Evolutionary conservation across 2,888 invertebrate species (phyloP).

Genomic region (Gastrophysa polygoni): DNA sequence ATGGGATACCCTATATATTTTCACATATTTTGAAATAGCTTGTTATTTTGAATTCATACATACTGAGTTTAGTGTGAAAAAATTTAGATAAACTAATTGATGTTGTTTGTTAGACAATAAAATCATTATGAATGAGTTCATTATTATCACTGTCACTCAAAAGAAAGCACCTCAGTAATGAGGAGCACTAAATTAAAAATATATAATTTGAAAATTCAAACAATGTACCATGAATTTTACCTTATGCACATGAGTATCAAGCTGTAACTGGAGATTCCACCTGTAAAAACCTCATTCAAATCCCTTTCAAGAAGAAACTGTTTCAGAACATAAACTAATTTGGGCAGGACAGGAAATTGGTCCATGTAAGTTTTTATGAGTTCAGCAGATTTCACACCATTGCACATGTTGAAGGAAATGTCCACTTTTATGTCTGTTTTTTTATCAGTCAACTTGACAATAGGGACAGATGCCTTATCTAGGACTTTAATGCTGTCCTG

Average conservation of each 20-base stretch:
- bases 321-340: slow-evolving; percentile 95
- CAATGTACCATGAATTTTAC: no score
- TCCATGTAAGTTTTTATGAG: slow-evolving; percentile 91
- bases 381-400: slow-evolving; percentile 95
- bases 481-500: slow-evolving; percentile 91
- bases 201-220: no score
- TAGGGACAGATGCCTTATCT: slow-evolving; percentile 98
- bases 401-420: slow-evolving; percentile 99
- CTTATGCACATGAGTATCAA: slow-evolving; percentile 96
- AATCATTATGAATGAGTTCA: no score
- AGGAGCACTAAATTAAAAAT: no score
- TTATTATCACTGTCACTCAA: no score
- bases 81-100: no score
- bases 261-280: slow-evolving; percentile 98
- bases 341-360: slow-evolving; percentile 87
- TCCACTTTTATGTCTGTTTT: slow-evolving; percentile 91
- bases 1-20: no score
- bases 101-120: no score
- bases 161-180: no score
- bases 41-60: no score
- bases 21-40: no score
- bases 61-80: no score
- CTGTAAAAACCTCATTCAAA: slow-evolving; percentile 99
- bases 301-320: slow-evolving; percentile 98
- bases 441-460: slow-evolving; percentile 89